Evolutionary conservation across 2,113 vertebrate species (phyloP).

Genomic region (Triplophysa siluroides): DNA sequence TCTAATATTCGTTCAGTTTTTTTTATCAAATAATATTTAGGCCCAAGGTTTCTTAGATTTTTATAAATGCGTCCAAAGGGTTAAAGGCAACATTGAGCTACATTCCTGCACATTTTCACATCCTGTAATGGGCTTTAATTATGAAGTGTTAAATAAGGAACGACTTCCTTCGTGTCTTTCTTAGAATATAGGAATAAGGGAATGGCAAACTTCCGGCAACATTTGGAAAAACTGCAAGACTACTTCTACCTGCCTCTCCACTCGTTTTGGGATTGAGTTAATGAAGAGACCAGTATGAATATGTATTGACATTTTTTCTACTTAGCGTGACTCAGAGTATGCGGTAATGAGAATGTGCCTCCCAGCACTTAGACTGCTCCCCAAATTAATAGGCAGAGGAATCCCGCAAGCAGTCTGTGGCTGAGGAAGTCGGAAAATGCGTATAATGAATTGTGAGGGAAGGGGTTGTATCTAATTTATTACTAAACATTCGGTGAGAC

Average conservation of each 20-base stretch:
- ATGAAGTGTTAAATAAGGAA: slow-evolving; percentile 48
- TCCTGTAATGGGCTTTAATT: slow-evolving; percentile 65
- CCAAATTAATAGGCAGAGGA: background rate
- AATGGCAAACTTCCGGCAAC: background rate
- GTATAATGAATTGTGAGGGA: background rate
- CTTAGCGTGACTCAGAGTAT: background rate
- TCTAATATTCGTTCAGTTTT: too few species aligned
- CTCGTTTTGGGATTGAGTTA: background rate
- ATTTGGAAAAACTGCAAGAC: background rate
- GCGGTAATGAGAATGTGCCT: background rate
- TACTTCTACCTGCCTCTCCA: background rate
- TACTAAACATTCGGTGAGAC: background rate
- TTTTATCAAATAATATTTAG: too few species aligned
- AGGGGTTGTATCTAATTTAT: background rate
- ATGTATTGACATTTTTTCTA: background rate
- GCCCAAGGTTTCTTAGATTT: too few species aligned
- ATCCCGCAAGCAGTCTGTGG: background rate
- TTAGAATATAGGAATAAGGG: background rate
- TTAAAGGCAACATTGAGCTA: slow-evolving; percentile 50
- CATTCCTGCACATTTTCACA: slow-evolving; percentile 61
- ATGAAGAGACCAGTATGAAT: slow-evolving; percentile 11
- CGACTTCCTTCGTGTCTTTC: slow-evolving; percentile 66
- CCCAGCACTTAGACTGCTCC: background rate
- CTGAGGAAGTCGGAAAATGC: background rate
- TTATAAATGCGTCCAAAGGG: background rate